Evolutionary conservation across 2,888 invertebrate species (phyloP), one percentile per base, ranked within the genome.

Genomic region (Halictus quadricinctus): DNA sequence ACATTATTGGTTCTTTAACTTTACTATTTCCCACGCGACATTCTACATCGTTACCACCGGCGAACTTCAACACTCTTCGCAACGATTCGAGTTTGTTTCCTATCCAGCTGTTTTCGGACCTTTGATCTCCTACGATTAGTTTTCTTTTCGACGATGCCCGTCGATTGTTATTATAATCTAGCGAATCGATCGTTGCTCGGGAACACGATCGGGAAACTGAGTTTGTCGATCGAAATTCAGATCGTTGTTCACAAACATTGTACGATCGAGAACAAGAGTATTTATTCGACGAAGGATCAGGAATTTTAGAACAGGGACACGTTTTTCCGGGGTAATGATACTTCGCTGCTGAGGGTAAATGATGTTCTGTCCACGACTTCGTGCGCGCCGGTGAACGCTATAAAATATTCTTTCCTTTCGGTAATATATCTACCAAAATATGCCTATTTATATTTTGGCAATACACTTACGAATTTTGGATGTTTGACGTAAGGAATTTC

Each of bases 401-500:
- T 29, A 78, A 87, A 78, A 83, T 25, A 78, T 15, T 25, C 25
- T 64, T 15, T 15, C 15, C 64, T 64, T 18, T 8, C 7, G 18
- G 18, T 64, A 18, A 64, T 64, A 2, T 8, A 18, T 64, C 13
- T 18, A 64, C 13, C 64, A 18, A 13, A 6, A 18, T n/a, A 58
- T n/a, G 3, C 10, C 3, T n/a, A 7, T 6, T n/a, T 6, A 12
- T 29, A 36, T 8, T 8, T 6, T 12, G 50, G 2, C 5, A 41
- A n/a, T 70, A n/a, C 80, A 86, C 87, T 90, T 95, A 96, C 96
- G 95, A 97, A 95, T 95, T 97, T 97, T 7, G 96, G 96, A 94
- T 97, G 97, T 93, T 97, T 97, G 83, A 97, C 96, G 91, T 97
- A 97, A 10, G 98, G 98, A 91, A 98, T 98, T 95, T 99, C 98